These are phyloP conservation scores for Oreotragus oreotragus DNA, from an alignment of 2,113 vertebrate species.

Conservation along the genomic window DNA sequence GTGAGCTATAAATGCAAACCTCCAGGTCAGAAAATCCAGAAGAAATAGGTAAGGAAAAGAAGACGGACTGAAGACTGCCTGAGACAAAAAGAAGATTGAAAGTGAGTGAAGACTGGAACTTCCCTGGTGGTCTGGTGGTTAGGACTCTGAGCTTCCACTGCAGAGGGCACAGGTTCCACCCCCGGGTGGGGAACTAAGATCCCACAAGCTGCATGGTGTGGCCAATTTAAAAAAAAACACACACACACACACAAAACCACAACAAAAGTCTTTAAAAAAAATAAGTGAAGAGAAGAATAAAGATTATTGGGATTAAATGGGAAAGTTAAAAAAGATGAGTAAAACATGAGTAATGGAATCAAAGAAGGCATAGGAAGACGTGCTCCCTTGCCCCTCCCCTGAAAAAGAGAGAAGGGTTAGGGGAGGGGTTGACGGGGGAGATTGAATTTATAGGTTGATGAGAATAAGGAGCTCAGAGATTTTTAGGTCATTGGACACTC, in stretches of 20 bases:
- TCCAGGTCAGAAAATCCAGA: not conserved
- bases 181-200: not conserved
- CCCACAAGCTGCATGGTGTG: not conserved
- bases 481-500: conserved; percentile 29
- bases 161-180: not conserved
- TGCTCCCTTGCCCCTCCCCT: not conserved
- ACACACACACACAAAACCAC: not conserved
- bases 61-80: not conserved
- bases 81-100: not conserved
- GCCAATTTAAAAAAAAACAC: not conserved
- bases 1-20: conserved; percentile 17
- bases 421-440: not conserved
- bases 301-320: not conserved
- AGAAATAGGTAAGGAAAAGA: not conserved
- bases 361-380: not conserved
- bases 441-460: not conserved
- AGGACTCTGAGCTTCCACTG: not conserved
- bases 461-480: not conserved
- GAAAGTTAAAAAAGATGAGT: not conserved
- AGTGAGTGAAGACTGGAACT: not conserved
- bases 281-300: not conserved
- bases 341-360: not conserved
- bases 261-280: not conserved
- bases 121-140: not conserved
- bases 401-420: not conserved